Base-by-base conservation (phyloP, 1,140 invertebrate species). In the Papilio machaon region DNA sequence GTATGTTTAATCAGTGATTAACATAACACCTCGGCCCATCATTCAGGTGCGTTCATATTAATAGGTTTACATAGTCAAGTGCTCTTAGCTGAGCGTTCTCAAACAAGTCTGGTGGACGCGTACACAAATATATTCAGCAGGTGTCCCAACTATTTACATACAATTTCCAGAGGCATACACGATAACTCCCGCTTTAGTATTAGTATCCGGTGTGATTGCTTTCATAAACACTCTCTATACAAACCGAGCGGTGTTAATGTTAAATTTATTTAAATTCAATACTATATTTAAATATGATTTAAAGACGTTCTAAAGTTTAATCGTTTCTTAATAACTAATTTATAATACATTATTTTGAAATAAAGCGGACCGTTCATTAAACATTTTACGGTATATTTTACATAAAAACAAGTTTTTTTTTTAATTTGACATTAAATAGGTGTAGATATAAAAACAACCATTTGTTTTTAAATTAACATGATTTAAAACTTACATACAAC, bases 101-200 rank as follows among this genome's bases (percentile, higher is more conserved):
- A 91, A 90, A 91, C 84, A 88, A 81, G 86, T 85, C 83, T 86
- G 60, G 85, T 84, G 85, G 84, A 84, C 84, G 80, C 83, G 84
- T 85, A 88, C 80, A 89, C 89, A 92, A 94, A 94, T 91, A 91
- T 94, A 94, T 94, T 91, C 93, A 91, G 90, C 93, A 94, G 93
- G 92, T 94, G 93, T 93, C 89, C 23, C 89, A 86, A 88, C 84
- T 91, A 94, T 94, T 94, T 93, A 91, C 92, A 94, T 94, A 94
- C 91, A 92, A 93, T 93, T 93, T 93, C 89, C 88, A 89, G 87
- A 92, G 86, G 84, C 89, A 87, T 88, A 88, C 85, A 87, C 85
- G 87, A 92, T 90, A 87, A 90, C 87, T 89, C 88, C 87, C 87
- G 89, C 84, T 91, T 91, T 90, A 91, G 88, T 82, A 89, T 85